These are phyloP conservation scores for Florisuga fusca DNA, from an alignment of 2,797 vertebrate genomes.

Conservation along the genomic window DNA sequence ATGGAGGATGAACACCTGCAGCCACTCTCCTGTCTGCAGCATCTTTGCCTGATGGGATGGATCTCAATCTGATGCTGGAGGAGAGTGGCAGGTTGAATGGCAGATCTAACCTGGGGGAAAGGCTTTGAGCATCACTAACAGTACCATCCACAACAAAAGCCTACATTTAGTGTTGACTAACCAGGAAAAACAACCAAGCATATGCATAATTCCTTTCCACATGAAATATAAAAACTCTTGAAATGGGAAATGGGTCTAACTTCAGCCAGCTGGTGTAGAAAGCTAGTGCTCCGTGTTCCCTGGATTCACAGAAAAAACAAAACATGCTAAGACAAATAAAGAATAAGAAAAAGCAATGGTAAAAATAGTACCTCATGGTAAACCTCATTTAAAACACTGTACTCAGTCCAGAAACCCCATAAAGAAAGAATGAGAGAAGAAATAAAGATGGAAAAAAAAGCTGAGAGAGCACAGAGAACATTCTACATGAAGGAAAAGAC, in stretches of 20 bases:
- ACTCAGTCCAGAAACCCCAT: not conserved
- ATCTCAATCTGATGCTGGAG: not conserved
- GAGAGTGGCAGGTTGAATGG: not conserved
- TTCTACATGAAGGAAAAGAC: not conserved
- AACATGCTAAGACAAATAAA: not conserved
- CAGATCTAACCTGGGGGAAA: not conserved
- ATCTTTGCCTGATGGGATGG: not conserved
- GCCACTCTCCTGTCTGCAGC: not conserved
- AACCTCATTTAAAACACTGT: not conserved
- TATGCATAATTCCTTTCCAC: not conserved
- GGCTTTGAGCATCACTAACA: not conserved
- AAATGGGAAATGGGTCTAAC: not conserved
- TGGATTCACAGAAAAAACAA: not conserved
- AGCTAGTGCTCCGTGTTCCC: not conserved
- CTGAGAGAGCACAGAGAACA: not conserved
- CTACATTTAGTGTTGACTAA: not conserved
- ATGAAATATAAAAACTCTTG: not conserved
- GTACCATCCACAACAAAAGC: not conserved
- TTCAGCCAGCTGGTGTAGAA: not conserved
- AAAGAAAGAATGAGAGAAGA: not conserved
- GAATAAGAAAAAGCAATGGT: not conserved
- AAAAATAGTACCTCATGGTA: not conserved
- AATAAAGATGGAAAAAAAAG: not conserved
- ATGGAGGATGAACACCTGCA: rapidly evolving
- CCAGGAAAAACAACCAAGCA: rapidly evolving